These are phyloP conservation scores for Archocentrus centrarchus DNA, from an alignment of 2,113 vertebrate genomes.

Conservation along the genomic window DNA sequence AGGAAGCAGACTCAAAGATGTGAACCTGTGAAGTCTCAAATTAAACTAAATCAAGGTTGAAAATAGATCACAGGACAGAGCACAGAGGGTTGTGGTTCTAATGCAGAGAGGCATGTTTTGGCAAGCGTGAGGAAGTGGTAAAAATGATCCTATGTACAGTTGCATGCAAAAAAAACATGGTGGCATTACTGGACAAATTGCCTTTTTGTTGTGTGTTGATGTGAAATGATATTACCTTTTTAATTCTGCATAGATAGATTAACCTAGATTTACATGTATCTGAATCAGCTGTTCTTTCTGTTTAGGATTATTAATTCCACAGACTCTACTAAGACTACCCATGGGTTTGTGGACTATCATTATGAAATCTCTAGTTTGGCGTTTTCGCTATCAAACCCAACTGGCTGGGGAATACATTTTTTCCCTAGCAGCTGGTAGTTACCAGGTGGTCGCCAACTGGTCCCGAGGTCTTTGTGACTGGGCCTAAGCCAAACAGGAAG, in stretches of 20 bases:
- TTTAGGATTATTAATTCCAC: not conserved
- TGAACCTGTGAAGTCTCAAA: slow-evolving; percentile 54
- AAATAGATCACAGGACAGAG: slow-evolving; percentile 44
- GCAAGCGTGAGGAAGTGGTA: not conserved
- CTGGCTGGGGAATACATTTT: not conserved
- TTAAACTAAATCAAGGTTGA: slow-evolving; percentile 39
- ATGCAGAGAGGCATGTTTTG: slow-evolving; percentile 18
- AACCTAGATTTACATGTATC: not conserved
- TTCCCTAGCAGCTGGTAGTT: not conserved
- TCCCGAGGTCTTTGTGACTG: not conserved
- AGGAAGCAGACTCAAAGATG: slow-evolving; percentile 52
- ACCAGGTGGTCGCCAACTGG: not conserved
- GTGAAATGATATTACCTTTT: not conserved
- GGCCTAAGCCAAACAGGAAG: not conserved
- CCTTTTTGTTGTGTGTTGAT: no score
- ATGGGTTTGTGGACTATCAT: not conserved
- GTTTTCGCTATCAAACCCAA: not conserved
- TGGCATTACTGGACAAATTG: no score
- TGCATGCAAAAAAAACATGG: not conserved
- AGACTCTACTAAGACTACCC: no score
- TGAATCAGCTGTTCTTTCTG: not conserved
- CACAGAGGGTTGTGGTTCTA: slow-evolving; percentile 1
- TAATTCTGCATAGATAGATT: not conserved
- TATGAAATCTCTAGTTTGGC: not conserved
- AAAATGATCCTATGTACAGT: not conserved